These are phyloP conservation scores for Ditylenchus weischeri DNA, from an alignment of 2,888 invertebrate species.

Conservation along the genomic window DNA sequence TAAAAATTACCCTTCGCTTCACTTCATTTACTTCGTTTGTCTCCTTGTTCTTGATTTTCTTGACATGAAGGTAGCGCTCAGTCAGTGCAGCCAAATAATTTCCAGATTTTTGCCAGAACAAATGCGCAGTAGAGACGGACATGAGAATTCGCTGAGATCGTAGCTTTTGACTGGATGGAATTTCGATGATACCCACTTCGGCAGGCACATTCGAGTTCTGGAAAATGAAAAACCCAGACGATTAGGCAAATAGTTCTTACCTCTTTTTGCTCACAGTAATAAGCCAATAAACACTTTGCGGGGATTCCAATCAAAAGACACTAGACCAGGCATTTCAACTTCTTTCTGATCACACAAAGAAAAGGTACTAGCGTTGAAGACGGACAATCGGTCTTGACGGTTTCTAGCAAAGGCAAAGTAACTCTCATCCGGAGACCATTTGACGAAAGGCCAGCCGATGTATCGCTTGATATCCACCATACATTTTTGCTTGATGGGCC, in stretches of 20 bases:
- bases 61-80: conserved; percentile 81
- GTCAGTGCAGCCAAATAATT: conserved; percentile 95
- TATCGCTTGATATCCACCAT: not conserved
- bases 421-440: conserved; percentile 62
- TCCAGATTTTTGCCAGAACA: conserved; percentile 87
- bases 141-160: conserved; percentile 64
- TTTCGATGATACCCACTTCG: conserved; percentile 52
- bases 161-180: conserved; percentile 61
- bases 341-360: conserved; percentile 88
- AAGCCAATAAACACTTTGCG: conserved; percentile 81
- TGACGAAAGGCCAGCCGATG: conserved; percentile 65
- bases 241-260: too few species aligned
- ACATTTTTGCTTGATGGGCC: conserved; percentile 58
- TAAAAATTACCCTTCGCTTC: conserved; percentile 75
- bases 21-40: conserved; percentile 69
- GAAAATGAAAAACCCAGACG: conserved; percentile 11
- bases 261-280: conserved; percentile 63
- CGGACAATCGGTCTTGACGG: conserved; percentile 68
- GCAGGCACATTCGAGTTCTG: conserved; percentile 42
- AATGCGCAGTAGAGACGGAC: conserved; percentile 94
- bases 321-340: conserved; percentile 66
- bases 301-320: conserved; percentile 98
- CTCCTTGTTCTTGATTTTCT: conserved; percentile 68
- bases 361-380: conserved; percentile 94
- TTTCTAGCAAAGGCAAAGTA: conserved; percentile 53